Base-by-base conservation (phyloP, 2,797 vertebrate species). In the Silurus aristotelis region DNA sequence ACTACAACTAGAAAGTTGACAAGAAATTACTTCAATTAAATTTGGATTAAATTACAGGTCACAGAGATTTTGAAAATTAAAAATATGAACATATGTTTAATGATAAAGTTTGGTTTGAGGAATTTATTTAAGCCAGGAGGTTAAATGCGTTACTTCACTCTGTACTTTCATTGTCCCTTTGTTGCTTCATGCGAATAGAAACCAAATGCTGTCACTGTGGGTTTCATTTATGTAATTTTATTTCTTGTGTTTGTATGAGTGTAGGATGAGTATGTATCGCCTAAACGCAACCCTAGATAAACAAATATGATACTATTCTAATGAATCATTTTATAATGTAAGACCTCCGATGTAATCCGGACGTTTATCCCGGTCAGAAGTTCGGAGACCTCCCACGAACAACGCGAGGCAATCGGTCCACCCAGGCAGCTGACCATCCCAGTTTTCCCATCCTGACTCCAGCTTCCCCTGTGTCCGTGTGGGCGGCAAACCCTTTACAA, bases 321-420 rank as follows among this genome's bases (percentile, higher is more conserved):
- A 25, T 38, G 19, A 85, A 38, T 81, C 68, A 56, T 5, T 1
- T 79, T 63, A 4, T 60, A n/a, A 63, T 63, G 14, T 79, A 79
- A 63, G 27, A 20, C 46, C 46, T 25, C 7, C 7, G 52, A 60
- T 79, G 71, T 64, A 25, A 77, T 31, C 78, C 78, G 56, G 60
- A 56, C 58, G 3, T 64, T 61, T 22, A 43, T 66, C 52, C 27
- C 38, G 72, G 22, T 70, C 17, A 19, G 38, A 60, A 68, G 8
- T 12, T 38, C 5, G 14, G 58, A 77, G 86, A 87, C 84, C 84
- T 86, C 84, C 87, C 79, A 76, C 86, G 84, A 80, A 76, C 80
- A 75, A 25, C 61, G 27, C 20, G n/a, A 64, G 64, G 25, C 71
- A 22, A 17, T 76, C 60, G 52, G 70, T 52, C 56, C 80, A 72